Evolutionary conservation across 1,140 invertebrate species (phyloP).

Genomic region (Eciton burchellii): DNA sequence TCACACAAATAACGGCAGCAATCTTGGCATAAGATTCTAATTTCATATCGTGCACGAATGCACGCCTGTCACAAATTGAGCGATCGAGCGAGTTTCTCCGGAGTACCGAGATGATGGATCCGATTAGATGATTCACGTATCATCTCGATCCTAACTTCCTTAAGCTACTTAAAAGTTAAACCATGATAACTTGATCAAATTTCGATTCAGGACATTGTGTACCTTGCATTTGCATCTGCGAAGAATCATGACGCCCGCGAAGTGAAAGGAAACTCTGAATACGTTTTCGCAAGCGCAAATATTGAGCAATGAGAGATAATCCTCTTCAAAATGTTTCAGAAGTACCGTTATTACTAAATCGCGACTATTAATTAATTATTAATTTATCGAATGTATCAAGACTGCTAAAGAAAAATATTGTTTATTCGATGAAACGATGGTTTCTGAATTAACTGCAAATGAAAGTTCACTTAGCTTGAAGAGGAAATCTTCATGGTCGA

Average conservation of each 20-base stretch:
- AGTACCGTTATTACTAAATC: too few species aligned
- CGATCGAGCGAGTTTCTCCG: conserved; percentile 30
- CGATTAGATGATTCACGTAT: conserved; percentile 77
- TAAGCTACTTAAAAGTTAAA: conserved; percentile 66
- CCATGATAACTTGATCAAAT: conserved; percentile 53
- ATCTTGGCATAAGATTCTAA: neutral
- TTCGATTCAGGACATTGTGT: conserved; percentile 9
- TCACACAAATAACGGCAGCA: neutral
- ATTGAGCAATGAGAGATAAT: too few species aligned
- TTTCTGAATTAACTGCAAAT: too few species aligned
- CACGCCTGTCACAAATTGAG: conserved; percentile 43
- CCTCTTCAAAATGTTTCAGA: too few species aligned
- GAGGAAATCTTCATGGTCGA: too few species aligned
- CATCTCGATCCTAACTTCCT: conserved; percentile 66
- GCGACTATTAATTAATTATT: too few species aligned
- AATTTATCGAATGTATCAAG: too few species aligned
- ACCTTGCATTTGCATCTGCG: neutral
- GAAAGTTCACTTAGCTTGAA: too few species aligned
- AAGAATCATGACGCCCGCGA: neutral
- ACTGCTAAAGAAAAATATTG: too few species aligned
- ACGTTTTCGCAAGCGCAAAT: neutral
- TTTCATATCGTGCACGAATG: neutral
- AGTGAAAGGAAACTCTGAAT: neutral
- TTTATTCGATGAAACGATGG: too few species aligned
- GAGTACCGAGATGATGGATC: conserved; percentile 70